Evolutionary conservation across 1,140 invertebrate genomes (phyloP).

Genomic region (Drosophila elegans): DNA sequence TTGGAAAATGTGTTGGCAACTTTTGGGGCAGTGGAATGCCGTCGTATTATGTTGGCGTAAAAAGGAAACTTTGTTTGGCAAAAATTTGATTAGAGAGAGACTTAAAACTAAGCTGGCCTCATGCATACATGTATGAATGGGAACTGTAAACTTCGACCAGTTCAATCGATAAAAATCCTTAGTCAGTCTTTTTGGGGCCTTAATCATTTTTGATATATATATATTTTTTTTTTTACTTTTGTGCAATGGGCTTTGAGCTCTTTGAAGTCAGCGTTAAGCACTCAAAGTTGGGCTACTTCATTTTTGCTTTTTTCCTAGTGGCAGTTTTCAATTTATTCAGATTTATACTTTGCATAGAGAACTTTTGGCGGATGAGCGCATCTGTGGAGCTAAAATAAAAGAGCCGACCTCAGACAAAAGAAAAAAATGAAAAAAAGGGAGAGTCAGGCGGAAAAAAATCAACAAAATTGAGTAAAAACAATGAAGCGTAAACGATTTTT

Average conservation of each 20-base stretch:
- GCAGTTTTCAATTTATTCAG: slow-evolving; percentile 66
- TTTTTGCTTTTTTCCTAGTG: slow-evolving; percentile 31
- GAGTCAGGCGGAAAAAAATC: slow-evolving; percentile 51
- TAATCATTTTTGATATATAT: slow-evolving; percentile 61
- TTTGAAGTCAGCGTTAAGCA: slow-evolving; percentile 56
- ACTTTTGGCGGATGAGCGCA: slow-evolving; percentile 29
- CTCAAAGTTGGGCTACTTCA: slow-evolving; percentile 52
- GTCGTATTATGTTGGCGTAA: slow-evolving; percentile 26
- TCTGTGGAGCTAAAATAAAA: slow-evolving; percentile 35
- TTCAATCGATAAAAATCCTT: slow-evolving; percentile 56
- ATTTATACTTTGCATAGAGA: slow-evolving; percentile 40
- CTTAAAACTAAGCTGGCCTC: slow-evolving; percentile 57
- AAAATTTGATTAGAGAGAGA: slow-evolving; percentile 68
- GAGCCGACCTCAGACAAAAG: slow-evolving; percentile 36
- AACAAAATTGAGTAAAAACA: slow-evolving; percentile 80
- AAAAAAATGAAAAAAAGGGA: slow-evolving; percentile 18
- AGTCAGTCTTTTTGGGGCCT: slow-evolving; percentile 42
- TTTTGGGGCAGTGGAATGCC: slow-evolving; percentile 33
- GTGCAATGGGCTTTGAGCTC: slow-evolving; percentile 34
- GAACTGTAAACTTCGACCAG: slow-evolving; percentile 34
- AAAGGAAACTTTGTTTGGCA: slow-evolving; percentile 45
- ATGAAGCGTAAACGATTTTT: slow-evolving; percentile 82
- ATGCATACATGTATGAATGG: slow-evolving; percentile 46
- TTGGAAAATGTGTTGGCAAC: slow-evolving; percentile 33
- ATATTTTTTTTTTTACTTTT: slow-evolving; percentile 13